phyloP scores from a whole-genome alignment of 1,140 invertebrate genomes.

The Caenorhabditis brenneri region DNA sequence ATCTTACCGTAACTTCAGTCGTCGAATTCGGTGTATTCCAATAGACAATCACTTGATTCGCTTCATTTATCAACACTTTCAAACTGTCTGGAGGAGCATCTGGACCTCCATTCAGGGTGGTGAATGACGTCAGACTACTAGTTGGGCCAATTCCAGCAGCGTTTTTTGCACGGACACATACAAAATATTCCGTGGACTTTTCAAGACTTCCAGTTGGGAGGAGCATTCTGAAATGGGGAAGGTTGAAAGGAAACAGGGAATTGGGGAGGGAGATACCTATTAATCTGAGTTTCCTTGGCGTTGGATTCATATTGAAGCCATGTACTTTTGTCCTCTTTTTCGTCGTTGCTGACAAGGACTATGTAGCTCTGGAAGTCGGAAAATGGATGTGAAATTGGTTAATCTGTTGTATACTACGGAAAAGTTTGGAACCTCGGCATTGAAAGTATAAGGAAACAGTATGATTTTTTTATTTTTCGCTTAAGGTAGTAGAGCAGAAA shows the following conservation, averaged over 20 bases:
- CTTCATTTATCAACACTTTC: conserved; percentile 42
- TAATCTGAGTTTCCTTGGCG: conserved; percentile 15
- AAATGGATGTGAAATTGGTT: no score
- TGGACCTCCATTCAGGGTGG: conserved; percentile 30
- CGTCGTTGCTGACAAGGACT: not conserved
- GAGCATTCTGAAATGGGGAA: conserved; percentile 5
- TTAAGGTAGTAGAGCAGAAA: no score
- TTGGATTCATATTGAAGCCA: conserved; percentile 37
- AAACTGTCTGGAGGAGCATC: conserved; percentile 20
- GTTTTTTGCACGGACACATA: conserved; percentile 37
- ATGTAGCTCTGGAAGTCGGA: conserved; percentile 1
- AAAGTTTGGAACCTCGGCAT: no score
- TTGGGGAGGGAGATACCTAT: no score
- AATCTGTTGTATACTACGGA: no score
- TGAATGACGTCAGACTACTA: not conserved
- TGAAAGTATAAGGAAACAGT: no score
- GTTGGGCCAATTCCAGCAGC: conserved; percentile 39
- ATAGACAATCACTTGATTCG: conserved; percentile 34
- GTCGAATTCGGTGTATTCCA: conserved; percentile 45
- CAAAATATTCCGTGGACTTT: conserved; percentile 29
- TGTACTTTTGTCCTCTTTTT: not conserved
- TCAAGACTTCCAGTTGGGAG: conserved; percentile 23
- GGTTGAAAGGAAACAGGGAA: no score
- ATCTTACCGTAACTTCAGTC: conserved; percentile 30
- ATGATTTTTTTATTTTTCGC: no score